Percentiles rank a stretch among this genome's conserved stretches.
Conservation (phyloP, 1,140 invertebrate genomes). For the Papilio xuthus region DNA sequence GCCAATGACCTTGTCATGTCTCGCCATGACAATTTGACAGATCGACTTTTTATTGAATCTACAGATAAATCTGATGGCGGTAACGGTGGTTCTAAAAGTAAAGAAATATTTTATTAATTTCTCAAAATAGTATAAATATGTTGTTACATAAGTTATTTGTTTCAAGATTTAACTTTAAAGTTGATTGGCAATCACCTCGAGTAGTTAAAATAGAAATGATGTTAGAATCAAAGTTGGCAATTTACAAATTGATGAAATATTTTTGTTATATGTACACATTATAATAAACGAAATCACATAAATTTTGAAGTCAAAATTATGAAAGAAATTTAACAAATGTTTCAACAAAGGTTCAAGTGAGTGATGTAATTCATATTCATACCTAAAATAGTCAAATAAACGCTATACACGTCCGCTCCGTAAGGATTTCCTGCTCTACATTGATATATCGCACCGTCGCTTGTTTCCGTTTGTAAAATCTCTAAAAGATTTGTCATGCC, state of each 20-base stretch:
- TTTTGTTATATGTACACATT: not conserved
- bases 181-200: too few relatives aligned
- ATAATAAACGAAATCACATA: not conserved
- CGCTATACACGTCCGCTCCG: conserved; percentile 90
- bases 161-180: too few relatives aligned
- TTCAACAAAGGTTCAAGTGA: not conserved
- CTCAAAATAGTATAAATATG: too few relatives aligned
- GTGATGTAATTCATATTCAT: conserved; percentile 41
- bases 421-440: conserved; percentile 92
- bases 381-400: conserved; percentile 93
- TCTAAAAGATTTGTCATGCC: conserved; percentile 84
- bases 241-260: not conserved
- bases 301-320: not conserved
- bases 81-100: conserved; percentile 70
- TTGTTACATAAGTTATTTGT: too few relatives aligned
- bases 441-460: conserved; percentile 92
- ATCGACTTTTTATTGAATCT: conserved; percentile 73
- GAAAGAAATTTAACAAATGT: not conserved
- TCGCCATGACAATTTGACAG: conserved; percentile 70
- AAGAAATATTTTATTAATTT: not conserved
- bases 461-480: conserved; percentile 83
- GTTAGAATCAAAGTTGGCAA: too few relatives aligned
- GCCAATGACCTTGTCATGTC: conserved; percentile 64
- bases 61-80: conserved; percentile 75
- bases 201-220: too few relatives aligned